A percentile compares a stretch with the other conserved stretches of the same genome.
These are phyloP conservation scores for Leptobrachium ailaonicum DNA, from an alignment of 2,113 vertebrate species.

Conservation along the genomic window DNA sequence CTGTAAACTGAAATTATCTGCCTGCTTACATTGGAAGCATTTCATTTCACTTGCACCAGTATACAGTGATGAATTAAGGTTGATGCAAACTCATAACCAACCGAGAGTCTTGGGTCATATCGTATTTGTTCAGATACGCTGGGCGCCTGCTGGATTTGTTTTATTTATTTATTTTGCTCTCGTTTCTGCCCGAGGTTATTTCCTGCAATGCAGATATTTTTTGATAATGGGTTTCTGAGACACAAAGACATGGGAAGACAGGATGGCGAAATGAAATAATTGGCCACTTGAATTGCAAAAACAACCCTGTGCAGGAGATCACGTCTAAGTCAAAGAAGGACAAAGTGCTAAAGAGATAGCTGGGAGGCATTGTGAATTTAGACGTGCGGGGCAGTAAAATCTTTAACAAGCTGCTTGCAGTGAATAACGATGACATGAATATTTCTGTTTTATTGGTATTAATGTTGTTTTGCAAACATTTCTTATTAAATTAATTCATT, in stretches of 20 bases:
- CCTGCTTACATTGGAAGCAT: conserved; percentile 4
- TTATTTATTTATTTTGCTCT: conserved; percentile 4
- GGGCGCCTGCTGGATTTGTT: conserved; percentile 3
- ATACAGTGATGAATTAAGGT: conserved; percentile 24
- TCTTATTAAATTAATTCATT: conserved; percentile 17
- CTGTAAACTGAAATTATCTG: conserved; percentile 32
- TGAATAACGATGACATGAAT: neutral
- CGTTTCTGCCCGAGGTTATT: conserved; percentile 34
- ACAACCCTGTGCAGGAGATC: conserved; percentile 4
- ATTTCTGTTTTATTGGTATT: neutral
- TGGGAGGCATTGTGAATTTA: conserved; percentile 14
- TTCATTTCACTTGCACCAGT: conserved; percentile 34
- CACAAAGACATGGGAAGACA: conserved; percentile 35
- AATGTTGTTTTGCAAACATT: conserved; percentile 1
- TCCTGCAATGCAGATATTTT: conserved; percentile 48
- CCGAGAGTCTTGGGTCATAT: neutral
- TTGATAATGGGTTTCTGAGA: conserved; percentile 45
- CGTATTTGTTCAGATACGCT: conserved; percentile 11
- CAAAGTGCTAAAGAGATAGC: conserved; percentile 18
- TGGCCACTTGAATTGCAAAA: conserved; percentile 44
- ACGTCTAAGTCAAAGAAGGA: conserved; percentile 15
- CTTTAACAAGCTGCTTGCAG: neutral
- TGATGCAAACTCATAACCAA: conserved; percentile 13
- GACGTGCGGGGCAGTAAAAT: conserved; percentile 2
- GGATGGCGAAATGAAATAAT: conserved; percentile 44